Base-by-base conservation (phyloP, 2,888 invertebrate species). In the Baccha elongata region DNA sequence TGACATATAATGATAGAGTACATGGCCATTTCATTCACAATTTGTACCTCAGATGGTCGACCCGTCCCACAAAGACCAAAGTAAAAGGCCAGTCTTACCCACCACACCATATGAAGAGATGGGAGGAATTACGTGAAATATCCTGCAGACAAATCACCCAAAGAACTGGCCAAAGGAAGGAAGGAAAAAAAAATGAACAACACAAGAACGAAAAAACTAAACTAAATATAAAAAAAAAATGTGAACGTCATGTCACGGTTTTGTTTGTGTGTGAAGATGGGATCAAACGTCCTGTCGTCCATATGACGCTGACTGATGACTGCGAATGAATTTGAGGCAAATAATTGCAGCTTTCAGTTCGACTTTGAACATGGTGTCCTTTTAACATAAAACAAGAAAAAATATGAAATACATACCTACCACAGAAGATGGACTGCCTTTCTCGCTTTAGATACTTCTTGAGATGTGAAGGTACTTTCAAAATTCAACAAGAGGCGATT, bases 1-100 rank as follows among this genome's bases (percentile, higher is more conserved):
- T 90, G 90, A 88, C 87, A 87, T 88, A 87, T 90, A 90, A 90
- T 90, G 88, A 90, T 88, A 89, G 89, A 89, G 89, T 87, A 86
- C 87, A 83, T 83, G 68, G 64, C 83, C 44, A 73, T 78, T 83
- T 72, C 83, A 78, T 83, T 83, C 78, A 83, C 78, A 83, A 73
- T 83, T 78, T 73, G 78, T 83, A 68, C 72, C 78, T 78, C 78
- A 78, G 78, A 83, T 78, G 78, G 78, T 35, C 58, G 40, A 26
- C 37, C 26, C 19, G 23, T 23, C 13, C n/a, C n/a, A 17, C 4
- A 13, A 21, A 4, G 32, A 52, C 68, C 29, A 58, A 67, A 50
- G 62, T 21, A 46, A 48, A 55, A 50, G 58, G 29, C 72, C 62
- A 60, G 13, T 23, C 71, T 62, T 68, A 68, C 55, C 55, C 13